Conservation (phyloP, 2,888 invertebrate species). For the Thera britannica region DNA sequence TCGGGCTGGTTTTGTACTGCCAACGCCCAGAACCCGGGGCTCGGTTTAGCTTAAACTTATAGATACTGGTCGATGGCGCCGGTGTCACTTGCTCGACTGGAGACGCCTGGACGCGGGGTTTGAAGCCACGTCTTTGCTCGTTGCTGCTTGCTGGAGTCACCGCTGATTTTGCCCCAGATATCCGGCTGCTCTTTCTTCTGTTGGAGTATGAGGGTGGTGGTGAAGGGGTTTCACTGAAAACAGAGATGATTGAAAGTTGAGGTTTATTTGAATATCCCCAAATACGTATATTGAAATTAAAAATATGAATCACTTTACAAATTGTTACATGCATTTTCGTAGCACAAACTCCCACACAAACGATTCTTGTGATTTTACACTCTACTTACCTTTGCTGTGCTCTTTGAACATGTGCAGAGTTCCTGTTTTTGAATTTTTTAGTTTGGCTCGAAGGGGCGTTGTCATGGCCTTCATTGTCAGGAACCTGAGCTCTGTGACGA, state of each 20-base stretch:
- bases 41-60: conserved; percentile 92
- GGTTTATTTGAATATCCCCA: conserved; percentile 78
- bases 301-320: conserved; percentile 35
- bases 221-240: conserved; percentile 85
- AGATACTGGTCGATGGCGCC: conserved; percentile 86
- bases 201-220: conserved; percentile 76
- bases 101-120: conserved; percentile 86
- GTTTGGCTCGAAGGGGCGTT: conserved; percentile 61
- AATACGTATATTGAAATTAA: conserved; percentile 79
- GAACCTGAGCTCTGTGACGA: conserved; percentile 74
- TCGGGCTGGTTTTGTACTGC: conserved; percentile 96
- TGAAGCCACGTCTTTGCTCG: conserved; percentile 87
- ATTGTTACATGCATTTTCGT: conserved; percentile 27
- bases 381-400: conserved; percentile 69
- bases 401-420: conserved; percentile 65
- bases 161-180: conserved; percentile 73
- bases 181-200: conserved; percentile 80
- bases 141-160: conserved; percentile 73
- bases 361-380: conserved; percentile 1
- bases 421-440: conserved; percentile 79
- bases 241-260: conserved; percentile 87
- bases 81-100: conserved; percentile 82
- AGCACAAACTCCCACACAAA: conserved; percentile 2
- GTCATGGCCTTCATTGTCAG: conserved; percentile 71
- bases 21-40: conserved; percentile 94